A percentile compares a stretch with the other conserved stretches of the same genome.
Conservation (phyloP, 2,113 vertebrate species). For the Oncorhynchus masou region DNA sequence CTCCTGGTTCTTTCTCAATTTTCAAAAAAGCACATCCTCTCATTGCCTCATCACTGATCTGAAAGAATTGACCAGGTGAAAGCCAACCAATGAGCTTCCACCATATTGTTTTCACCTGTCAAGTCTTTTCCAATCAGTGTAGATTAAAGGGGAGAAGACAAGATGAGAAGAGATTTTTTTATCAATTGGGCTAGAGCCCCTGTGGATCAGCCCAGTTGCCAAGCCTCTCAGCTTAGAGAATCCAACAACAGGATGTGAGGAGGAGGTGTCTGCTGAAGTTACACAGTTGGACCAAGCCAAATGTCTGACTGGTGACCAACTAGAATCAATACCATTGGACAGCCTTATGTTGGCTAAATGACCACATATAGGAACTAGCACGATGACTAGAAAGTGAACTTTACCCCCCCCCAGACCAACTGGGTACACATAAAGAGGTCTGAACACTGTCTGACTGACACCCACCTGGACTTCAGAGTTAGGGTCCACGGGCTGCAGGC, state of each 20-base stretch:
- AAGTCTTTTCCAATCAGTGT: too few relatives aligned
- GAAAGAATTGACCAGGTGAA: too few relatives aligned
- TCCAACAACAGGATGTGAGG: neutral
- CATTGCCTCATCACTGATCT: neutral
- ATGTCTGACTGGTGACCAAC: neutral
- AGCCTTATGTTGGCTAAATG: neutral
- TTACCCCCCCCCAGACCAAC: too few relatives aligned
- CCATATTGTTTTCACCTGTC: too few relatives aligned
- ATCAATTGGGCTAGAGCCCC: too few relatives aligned
- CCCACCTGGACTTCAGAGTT: constrained; percentile 98
- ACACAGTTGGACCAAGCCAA: neutral
- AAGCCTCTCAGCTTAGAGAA: neutral
- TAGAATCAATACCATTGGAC: neutral
- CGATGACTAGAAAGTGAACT: too few relatives aligned
- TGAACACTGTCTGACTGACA: constrained; percentile 4
- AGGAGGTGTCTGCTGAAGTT: neutral
- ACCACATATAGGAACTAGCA: neutral
- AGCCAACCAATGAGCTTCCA: too few relatives aligned
- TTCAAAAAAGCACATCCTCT: neutral
- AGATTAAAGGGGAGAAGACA: too few relatives aligned
- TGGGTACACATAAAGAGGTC: too few relatives aligned
- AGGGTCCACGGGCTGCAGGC: constrained; percentile 89
- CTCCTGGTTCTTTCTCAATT: neutral
- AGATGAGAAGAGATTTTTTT: too few relatives aligned
- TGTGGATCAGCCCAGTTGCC: neutral